Conservation (phyloP, 35 echinoderm and acorn worm genomes). For the Apostichopus japonicus region DNA sequence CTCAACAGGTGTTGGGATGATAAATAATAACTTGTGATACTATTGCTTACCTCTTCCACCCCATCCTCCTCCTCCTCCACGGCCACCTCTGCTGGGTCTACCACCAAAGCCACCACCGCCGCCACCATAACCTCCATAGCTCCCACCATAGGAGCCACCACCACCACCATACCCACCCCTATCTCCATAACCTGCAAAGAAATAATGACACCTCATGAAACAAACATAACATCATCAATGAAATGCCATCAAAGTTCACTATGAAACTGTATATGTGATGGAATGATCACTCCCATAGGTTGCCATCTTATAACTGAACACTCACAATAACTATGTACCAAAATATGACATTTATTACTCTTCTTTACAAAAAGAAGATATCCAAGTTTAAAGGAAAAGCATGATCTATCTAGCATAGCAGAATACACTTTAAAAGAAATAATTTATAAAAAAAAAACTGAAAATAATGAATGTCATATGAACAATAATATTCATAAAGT, state of each 20-base stretch:
- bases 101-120: conserved; percentile 62
- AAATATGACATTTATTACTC: too few species aligned
- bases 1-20: background rate
- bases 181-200: conserved; percentile 1
- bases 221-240: background rate
- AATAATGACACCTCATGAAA: background rate
- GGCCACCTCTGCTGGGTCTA: conserved; percentile 30
- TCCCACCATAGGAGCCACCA: background rate
- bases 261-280: too few species aligned
- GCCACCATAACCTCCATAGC: conserved; percentile 58
- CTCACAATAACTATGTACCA: too few species aligned
- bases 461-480: too few species aligned
- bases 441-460: too few species aligned
- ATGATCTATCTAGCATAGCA: too few species aligned
- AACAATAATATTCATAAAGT: too few species aligned
- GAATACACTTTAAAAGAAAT: too few species aligned
- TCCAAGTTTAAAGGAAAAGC: too few species aligned
- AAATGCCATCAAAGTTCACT: too few species aligned
- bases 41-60: background rate
- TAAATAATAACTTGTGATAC: background rate
- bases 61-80: conserved; percentile 23
- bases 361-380: too few species aligned
- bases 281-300: background rate
- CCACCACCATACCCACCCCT: conserved; percentile 32
- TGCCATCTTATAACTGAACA: too few species aligned